Evolutionary conservation across 2,888 invertebrate species (phyloP).

Genomic region (Darwinula stevensoni): DNA sequence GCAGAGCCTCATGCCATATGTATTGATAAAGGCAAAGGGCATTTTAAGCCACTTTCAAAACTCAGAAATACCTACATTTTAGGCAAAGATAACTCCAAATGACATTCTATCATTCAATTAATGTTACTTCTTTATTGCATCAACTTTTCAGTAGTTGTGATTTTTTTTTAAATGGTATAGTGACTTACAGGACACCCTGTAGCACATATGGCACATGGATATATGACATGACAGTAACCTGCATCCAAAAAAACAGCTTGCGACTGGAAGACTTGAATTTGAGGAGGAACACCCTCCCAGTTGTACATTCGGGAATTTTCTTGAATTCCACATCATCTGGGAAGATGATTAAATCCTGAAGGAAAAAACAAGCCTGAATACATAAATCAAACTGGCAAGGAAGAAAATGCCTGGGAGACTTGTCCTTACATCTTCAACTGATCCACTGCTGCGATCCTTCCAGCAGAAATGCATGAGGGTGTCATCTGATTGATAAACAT

Average conservation of each 20-base stretch:
- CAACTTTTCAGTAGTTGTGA: no score
- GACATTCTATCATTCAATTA: no score
- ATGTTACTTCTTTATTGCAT: no score
- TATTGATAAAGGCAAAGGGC: no score
- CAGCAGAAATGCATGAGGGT: constrained; percentile 97
- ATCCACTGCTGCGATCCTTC: constrained; percentile 82
- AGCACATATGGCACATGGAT: constrained; percentile 1
- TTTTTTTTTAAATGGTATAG: no score
- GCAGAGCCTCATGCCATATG: no score
- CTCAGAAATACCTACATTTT: no score
- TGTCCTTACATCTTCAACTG: constrained; percentile 50
- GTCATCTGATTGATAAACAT: constrained; percentile 87
- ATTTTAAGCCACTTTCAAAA: no score
- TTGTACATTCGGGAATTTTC: constrained; percentile 72
- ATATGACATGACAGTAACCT: constrained; percentile 25
- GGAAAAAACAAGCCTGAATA: constrained; percentile 7
- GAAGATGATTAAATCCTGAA: constrained; percentile 75
- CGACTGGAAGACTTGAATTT: constrained; percentile 82
- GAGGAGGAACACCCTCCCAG: constrained; percentile 77
- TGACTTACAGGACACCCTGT: no score
- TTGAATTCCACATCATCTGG: constrained; percentile 97
- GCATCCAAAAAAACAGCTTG: constrained; percentile 94
- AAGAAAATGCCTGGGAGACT: constrained; percentile 1
- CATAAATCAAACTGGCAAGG: not conserved
- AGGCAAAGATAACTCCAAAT: no score